Evolutionary conservation across 2,113 vertebrate genomes (phyloP).

Genomic region (Pipa parva): DNA sequence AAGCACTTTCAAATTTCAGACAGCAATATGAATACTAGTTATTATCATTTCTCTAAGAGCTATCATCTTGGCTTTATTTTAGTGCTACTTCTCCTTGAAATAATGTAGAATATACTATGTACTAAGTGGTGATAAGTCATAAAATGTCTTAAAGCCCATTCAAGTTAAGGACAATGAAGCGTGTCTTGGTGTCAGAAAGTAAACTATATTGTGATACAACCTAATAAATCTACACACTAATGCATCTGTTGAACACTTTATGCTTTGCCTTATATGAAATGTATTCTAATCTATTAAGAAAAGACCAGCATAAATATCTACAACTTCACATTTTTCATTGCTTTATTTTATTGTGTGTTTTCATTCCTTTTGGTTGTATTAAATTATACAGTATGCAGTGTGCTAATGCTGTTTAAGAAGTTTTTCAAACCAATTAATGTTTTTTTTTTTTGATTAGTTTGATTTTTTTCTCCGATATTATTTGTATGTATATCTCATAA

Average conservation of each 20-base stretch:
- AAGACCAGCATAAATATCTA: not conserved
- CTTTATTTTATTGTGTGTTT: not conserved
- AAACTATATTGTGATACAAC: not conserved
- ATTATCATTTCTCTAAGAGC: not conserved
- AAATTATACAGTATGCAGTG: too few species aligned
- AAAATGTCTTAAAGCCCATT: not conserved
- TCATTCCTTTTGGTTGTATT: not conserved
- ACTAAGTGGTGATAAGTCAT: slow-evolving; percentile 27
- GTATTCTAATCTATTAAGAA: not conserved
- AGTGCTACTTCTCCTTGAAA: not conserved
- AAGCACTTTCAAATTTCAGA: not conserved
- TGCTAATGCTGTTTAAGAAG: too few species aligned
- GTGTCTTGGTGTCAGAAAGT: slow-evolving; percentile 1
- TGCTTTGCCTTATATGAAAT: not conserved
- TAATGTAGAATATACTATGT: slow-evolving; percentile 8
- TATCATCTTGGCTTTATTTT: not conserved
- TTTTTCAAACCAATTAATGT: too few species aligned
- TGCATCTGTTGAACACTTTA: slow-evolving; percentile 16
- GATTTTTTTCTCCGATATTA: too few species aligned
- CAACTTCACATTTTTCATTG: not conserved
- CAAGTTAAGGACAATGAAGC: slow-evolving; percentile 7
- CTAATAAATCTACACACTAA: slow-evolving; percentile 26
- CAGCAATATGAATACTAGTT: not conserved
- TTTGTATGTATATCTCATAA: too few species aligned
- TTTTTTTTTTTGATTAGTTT: too few species aligned